Base-by-base conservation (phyloP, 2,113 vertebrate species). In the Trogon melanurus region DNA sequence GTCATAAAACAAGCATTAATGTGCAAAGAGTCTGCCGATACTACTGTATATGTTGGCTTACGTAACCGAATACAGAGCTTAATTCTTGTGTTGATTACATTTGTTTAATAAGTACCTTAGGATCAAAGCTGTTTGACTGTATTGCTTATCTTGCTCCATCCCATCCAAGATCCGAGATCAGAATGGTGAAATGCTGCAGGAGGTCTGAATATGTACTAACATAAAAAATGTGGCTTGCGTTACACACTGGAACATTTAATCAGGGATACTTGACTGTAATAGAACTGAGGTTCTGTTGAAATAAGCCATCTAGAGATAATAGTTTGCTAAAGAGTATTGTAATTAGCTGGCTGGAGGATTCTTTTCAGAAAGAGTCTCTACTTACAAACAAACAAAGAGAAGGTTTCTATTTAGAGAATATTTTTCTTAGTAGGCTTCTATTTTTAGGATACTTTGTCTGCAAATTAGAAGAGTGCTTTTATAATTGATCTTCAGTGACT, bases 261-360 rank as follows among this genome's bases (percentile, higher is more conserved):
- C 79, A 78, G 60, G 44, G 23, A 21, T 74, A 36, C 22, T 86
- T 91, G 53, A 60, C 53, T 66, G 57, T 45, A 66, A 48, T 26
- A 86, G 74, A 70, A 76, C 54, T 34, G 48, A 83, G 56, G 30
- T 80, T 93, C 60, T 88, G 25, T 90, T 80, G 93, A 80, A 95
- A 78, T 56, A 91, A 47, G 57, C 44, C 57, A 53, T 90, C 64
- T 85, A 53, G 60, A 96, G 71, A 64, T 84, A 93, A 88, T 91
- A 38, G 44, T 60, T 89, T 88, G 71, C 74, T 83, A 64, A 88
- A 64, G 51, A 76, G 34, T 80, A 29, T 36, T 89, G 15, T 78
- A 85, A 64, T 90, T 91, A 95, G 26, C 32, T 94, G 79, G 26
- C 79, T 84, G 61, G 19, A 86, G 67, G 32, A 92, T 90, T 93